Conservation (phyloP, 37 sponge, comb jelly and placozoan species). For the Geodia barretti region DNA sequence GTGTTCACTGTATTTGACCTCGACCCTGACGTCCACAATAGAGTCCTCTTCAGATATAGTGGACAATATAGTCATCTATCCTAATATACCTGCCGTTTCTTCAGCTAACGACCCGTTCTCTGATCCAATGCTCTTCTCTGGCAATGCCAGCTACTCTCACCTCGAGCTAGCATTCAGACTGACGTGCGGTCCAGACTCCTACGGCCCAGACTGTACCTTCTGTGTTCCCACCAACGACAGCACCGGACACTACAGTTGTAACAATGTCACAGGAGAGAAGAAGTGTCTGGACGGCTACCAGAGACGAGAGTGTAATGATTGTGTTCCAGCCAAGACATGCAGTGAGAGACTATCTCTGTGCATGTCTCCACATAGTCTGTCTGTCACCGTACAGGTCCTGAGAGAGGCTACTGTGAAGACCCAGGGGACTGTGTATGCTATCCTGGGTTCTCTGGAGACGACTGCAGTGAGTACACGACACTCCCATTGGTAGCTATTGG, state of each 20-base stretch:
- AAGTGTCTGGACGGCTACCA: slow-evolving; percentile 26
- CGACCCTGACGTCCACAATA: no score
- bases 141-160: not conserved
- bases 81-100: no score
- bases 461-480: no score
- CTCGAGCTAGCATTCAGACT: slow-evolving; percentile 19
- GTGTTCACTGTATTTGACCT: no score
- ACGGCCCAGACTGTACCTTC: slow-evolving; percentile 25
- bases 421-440: slow-evolving; percentile 1
- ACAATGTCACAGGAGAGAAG: slow-evolving; percentile 11
- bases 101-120: no score
- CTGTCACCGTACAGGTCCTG: slow-evolving; percentile 5
- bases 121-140: no score
- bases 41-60: no score
- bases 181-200: slow-evolving; percentile 20
- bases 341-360: not conserved
- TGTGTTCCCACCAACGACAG: slow-evolving; percentile 12
- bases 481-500: no score
- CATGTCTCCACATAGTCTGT: not conserved
- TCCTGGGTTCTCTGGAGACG: not conserved
- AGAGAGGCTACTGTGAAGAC: slow-evolving; percentile 11
- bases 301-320: not conserved
- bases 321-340: no score
- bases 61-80: no score
- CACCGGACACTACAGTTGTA: slow-evolving; percentile 37